These are phyloP conservation scores for Arctocebus calabarensis DNA, from an alignment of 2,797 vertebrate genomes.

Conservation along the genomic window DNA sequence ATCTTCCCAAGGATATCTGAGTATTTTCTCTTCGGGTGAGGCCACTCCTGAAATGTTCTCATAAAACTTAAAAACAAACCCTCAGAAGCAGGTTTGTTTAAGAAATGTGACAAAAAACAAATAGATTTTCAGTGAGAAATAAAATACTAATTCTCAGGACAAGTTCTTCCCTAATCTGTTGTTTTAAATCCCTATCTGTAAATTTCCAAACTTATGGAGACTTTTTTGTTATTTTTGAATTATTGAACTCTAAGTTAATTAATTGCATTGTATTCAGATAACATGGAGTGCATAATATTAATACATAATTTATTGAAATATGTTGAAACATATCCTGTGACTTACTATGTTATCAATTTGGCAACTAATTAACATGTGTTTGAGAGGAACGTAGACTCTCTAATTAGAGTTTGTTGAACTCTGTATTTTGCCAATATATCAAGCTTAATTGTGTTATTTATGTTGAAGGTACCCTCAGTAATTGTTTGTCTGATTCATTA, in stretches of 20 bases:
- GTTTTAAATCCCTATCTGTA: background rate
- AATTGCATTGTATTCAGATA: background rate
- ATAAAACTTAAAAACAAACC: constrained; percentile 17
- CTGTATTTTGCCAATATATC: background rate
- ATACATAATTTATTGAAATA: background rate
- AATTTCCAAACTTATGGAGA: background rate
- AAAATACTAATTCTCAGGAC: background rate
- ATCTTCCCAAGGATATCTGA: background rate
- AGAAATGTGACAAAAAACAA: constrained; percentile 7
- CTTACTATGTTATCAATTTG: background rate
- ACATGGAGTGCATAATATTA: background rate
- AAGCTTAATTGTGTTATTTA: constrained; percentile 11
- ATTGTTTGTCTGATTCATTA: background rate
- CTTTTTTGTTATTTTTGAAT: background rate
- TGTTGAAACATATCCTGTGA: background rate
- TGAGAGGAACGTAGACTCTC: constrained; percentile 26
- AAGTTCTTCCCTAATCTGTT: background rate
- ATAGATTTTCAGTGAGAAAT: background rate
- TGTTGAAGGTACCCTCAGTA: background rate
- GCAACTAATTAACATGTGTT: background rate
- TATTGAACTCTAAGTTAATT: background rate
- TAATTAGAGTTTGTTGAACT: constrained; percentile 3
- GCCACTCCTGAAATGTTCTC: background rate
- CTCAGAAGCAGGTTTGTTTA: background rate
- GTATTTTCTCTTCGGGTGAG: background rate